Percentiles rank a stretch among this genome's conserved stretches.
phyloP scores from a whole-genome alignment of 2,888 invertebrate species.

The Caradrina clavipalpis region DNA sequence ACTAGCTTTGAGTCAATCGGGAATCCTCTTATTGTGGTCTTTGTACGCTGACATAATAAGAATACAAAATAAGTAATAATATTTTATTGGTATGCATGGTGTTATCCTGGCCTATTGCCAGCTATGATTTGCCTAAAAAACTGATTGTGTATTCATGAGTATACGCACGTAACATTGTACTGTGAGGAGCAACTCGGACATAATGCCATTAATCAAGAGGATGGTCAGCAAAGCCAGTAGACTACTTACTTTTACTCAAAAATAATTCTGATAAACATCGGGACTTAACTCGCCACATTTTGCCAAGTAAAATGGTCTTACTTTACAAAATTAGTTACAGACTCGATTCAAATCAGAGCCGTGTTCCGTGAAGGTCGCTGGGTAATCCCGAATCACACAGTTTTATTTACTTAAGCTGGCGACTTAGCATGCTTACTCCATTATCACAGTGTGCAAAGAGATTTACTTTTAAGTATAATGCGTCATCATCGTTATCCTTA shows the following conservation, averaged over 20 bases:
- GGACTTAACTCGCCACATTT: neutral
- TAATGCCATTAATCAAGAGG: conserved; percentile 21
- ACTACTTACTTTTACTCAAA: neutral
- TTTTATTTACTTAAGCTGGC: conserved; percentile 26
- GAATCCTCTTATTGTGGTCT: conserved; percentile 5
- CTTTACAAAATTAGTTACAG: conserved; percentile 24
- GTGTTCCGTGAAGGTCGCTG: conserved; percentile 30
- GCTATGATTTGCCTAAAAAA: conserved; percentile 29
- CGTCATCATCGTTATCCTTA: conserved; percentile 46
- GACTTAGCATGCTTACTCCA: conserved; percentile 35
- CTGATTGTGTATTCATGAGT: conserved; percentile 35
- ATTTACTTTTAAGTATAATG: conserved; percentile 36
- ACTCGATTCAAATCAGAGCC: conserved; percentile 15
- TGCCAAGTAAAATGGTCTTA: neutral
- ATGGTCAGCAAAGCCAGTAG: conserved; percentile 7
- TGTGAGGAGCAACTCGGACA: neutral
- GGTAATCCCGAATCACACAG: conserved; percentile 27
- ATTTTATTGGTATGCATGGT: conserved; percentile 28
- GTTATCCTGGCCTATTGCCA: conserved; percentile 43
- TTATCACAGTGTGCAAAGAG: conserved; percentile 38
- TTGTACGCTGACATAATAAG: conserved; percentile 12
- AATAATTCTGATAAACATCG: neutral
- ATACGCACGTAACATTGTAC: conserved; percentile 7
- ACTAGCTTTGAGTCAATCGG: neutral
- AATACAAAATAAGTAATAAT: conserved; percentile 15